Evolutionary conservation across 1,140 invertebrate genomes (phyloP), one percentile per base, ranked within the genome.

Genomic region (Zophobas atratus): DNA sequence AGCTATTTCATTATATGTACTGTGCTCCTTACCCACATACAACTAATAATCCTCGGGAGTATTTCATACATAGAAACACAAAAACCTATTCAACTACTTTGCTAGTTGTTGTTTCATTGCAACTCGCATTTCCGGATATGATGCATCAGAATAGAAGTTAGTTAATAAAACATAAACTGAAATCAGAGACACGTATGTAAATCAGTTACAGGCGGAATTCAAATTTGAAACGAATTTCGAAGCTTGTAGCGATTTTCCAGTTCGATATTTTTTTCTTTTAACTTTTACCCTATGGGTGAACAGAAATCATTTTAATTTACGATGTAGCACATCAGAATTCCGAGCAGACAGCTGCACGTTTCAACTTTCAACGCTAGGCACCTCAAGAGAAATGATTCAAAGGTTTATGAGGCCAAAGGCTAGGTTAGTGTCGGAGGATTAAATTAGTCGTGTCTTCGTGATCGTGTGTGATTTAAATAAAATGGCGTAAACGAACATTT

Each of bases 291-390:
- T 43, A n/a, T 33, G 60, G 60, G n/a, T 67, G 60, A 67, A 67
- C 60, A 67, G 39, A 43, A 43, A 67, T 67, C 60, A 41, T 67
- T 67, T 67, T 67, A 67, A 67, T 67, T 67, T 67, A 43, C 60
- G 38, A 43, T 43, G 60, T 41, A 67, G 34, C 35, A 60, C 56
- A 67, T 67, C 39, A 67, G 39, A 67, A 67, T 67, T 67, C 60
- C 38, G 33, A 41, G 56, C 35, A 60, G 56, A 43, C 60, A 43
- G 39, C 60, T 46, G 60, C 60, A 67, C 60, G 60, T 67, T 67
- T 67, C 39, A 43, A 60, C 56, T 60, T 60, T 60, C 56, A 60
- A 35, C 56, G 56, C 56, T 39, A 60, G 56, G 39, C 60, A 67
- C 39, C 60, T 67, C 60, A 32, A 43, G 39, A 67, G 60, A 67